Conservation (phyloP, 2,113 vertebrate species). For the Dicaeum eximium region DNA sequence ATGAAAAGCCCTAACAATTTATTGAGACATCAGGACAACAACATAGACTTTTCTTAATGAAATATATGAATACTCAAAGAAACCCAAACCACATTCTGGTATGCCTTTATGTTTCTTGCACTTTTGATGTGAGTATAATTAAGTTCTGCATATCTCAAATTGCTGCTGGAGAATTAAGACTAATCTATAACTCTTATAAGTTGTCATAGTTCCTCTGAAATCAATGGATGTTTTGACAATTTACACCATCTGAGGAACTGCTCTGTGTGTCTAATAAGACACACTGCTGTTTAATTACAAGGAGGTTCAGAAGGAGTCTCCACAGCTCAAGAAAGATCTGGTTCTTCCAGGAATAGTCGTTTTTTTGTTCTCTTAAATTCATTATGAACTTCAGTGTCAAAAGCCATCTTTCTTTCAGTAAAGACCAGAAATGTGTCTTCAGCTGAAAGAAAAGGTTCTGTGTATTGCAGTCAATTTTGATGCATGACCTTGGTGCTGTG, state of each 20-base stretch:
- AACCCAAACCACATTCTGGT: background rate
- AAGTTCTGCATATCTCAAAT: background rate
- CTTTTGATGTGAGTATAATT: conserved; percentile 10
- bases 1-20: background rate
- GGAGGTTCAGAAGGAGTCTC: background rate
- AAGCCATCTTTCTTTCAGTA: background rate
- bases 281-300: background rate
- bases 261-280: background rate
- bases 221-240: background rate
- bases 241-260: background rate
- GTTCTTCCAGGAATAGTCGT: background rate
- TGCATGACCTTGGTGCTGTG: fast-evolving
- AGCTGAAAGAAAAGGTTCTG: background rate
- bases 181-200: background rate
- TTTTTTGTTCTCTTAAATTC: background rate
- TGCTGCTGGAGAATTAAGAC: background rate
- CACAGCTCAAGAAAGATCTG: background rate
- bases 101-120: background rate
- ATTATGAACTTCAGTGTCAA: background rate
- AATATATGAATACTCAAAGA: background rate
- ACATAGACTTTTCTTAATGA: background rate
- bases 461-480: background rate
- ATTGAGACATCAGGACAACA: background rate
- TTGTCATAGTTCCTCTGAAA: background rate
- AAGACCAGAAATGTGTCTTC: background rate